Evolutionary conservation across 2,888 invertebrate species (phyloP), one percentile per base, ranked within the genome.

Genomic region (Cryptocephalus moraei): DNA sequence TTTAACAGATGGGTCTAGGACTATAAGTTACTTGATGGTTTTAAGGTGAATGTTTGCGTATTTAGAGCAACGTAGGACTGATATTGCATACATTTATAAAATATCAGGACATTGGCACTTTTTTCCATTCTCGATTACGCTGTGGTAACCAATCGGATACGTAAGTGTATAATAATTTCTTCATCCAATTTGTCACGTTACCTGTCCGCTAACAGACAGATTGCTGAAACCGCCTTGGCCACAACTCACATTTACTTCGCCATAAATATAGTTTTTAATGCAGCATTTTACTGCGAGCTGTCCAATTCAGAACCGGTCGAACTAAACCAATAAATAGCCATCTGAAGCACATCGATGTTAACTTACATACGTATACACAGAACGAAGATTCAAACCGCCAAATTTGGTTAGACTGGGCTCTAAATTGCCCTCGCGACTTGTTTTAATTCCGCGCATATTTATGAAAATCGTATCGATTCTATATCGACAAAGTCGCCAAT

Each of bases 191-290:
- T 22, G 22, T 22, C 22, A 22, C 22, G 22, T 22, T 6, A 6
- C 22, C 6, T 6, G 22, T 22, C 22, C 22, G 22, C 6, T 22
- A 22, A 22, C 22, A 22, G 22, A 22, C 22, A 22, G 22, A 22
- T 22, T 6, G 22, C 3, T 22, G 6, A 22, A 22, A 22, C 22
- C 46, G 48, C 45, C 51, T 45, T 22, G 41, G 43, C 43, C 43
- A 51, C 66, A 66, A 64, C 62, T 56, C 55, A 56, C 50, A 49
- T 56, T 58, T 58, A 58, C 56, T 56, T 46, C 52, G 49, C 49
- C 54, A 56, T 58, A 58, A 58, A 58, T 58, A 58, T 56, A 51
- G 49, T 52, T 58, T 58, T 58, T 58, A 56, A 56, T 56, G 58
- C 54, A 49, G 48, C 55, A 52, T 56, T 58, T 58, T 53, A 55